phyloP scores from a whole-genome alignment of 1,140 invertebrate genomes.

The Physella acuta region DNA sequence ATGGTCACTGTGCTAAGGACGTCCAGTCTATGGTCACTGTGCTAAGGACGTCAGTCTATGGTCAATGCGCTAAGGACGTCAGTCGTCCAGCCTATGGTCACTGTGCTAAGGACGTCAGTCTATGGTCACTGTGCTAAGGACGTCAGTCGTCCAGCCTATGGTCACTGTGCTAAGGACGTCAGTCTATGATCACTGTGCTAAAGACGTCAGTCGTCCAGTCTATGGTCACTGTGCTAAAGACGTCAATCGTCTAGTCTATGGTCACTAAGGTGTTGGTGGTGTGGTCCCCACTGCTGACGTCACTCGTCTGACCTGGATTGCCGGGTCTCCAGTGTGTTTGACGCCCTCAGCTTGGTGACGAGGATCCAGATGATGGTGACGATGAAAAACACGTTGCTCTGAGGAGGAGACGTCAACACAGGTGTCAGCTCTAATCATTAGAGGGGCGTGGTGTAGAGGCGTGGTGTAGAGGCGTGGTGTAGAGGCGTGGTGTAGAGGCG shows the following conservation, averaged over 20 bases:
- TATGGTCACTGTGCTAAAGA: background rate
- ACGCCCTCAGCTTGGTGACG: constrained; percentile 86
- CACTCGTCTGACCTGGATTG: constrained; percentile 73
- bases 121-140: too few relatives aligned
- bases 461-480: background rate
- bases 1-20: too few relatives aligned
- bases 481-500: background rate
- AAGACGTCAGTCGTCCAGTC: background rate
- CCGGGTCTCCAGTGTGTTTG: constrained; percentile 81
- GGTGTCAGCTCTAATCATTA: too few relatives aligned
- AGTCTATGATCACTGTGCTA: background rate
- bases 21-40: too few relatives aligned
- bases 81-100: too few relatives aligned
- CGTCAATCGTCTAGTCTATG: background rate
- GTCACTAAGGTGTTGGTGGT: background rate
- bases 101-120: too few relatives aligned
- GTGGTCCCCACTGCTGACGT: background rate
- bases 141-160: too few relatives aligned
- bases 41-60: too few relatives aligned
- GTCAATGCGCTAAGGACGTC: too few relatives aligned
- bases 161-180: background rate
- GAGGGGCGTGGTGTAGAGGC: background rate
- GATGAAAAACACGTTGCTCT: constrained; percentile 83
- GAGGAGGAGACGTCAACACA: too few relatives aligned
- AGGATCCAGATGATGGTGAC: constrained; percentile 91